A percentile compares a stretch with the other conserved stretches of the same genome.
phyloP scores from a whole-genome alignment of 2,888 invertebrate genomes.

The Eupeodes latifasciatus region DNA sequence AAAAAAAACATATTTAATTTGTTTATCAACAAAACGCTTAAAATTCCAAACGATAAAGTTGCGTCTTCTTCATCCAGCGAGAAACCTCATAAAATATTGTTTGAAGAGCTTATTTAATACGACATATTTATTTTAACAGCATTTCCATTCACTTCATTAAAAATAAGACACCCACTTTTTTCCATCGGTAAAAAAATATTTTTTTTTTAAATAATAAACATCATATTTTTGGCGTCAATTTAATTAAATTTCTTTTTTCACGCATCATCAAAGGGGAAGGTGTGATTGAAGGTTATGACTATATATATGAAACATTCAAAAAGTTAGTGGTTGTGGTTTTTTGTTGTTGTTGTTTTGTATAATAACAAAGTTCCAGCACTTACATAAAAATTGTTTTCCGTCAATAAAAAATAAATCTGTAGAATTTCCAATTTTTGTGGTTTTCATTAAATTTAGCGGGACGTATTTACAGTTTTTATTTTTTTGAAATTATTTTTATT shows the following conservation, averaged over 20 bases:
- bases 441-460: constrained; percentile 10
- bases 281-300: too few relatives aligned
- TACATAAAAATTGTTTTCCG: neutral
- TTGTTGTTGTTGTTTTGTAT: neutral
- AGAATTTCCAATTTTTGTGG: constrained; percentile 3
- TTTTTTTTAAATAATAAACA: constrained; percentile 22
- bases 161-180: neutral
- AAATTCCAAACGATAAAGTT: neutral
- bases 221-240: constrained; percentile 20
- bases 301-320: neutral
- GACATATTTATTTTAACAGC: constrained; percentile 14
- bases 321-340: neutral
- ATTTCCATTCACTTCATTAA: constrained; percentile 18
- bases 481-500: constrained; percentile 2
- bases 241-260: constrained; percentile 29
- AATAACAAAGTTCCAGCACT: neutral
- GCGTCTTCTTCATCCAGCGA: neutral
- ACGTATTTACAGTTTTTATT: neutral
- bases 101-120: constrained; percentile 8
- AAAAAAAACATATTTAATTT: neutral
- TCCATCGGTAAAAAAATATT: neutral
- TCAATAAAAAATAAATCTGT: neutral
- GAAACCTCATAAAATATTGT: neutral
- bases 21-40: neutral
- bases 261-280: neutral